Evolutionary conservation across 2,888 invertebrate species (phyloP).

Genomic region (Amiota mariae): DNA sequence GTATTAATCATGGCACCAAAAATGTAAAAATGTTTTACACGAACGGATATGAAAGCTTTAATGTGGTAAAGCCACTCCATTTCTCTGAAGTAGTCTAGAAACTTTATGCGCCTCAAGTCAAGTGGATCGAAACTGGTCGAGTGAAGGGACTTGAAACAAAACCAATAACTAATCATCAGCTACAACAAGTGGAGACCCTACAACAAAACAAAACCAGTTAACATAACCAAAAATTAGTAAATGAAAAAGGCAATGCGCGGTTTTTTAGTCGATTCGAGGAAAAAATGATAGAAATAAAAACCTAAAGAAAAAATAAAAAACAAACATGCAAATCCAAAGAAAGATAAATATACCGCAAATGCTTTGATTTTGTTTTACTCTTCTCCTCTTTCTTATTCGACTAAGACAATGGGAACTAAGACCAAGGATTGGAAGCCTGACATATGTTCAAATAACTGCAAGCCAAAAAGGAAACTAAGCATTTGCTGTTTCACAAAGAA

Average conservation of each 20-base stretch:
- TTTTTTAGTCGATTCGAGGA: background rate
- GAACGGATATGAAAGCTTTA: slow-evolving; percentile 35
- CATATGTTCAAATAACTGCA: slow-evolving; percentile 27
- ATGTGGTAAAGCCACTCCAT: background rate
- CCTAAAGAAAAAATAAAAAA: slow-evolving; percentile 30
- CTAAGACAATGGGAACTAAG: slow-evolving; percentile 40
- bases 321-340: slow-evolving; percentile 31
- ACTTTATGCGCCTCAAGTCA: slow-evolving; percentile 4
- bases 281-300: background rate
- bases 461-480: background rate
- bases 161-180: slow-evolving; percentile 59
- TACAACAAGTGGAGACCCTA: background rate
- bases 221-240: slow-evolving; percentile 58
- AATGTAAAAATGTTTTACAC: slow-evolving; percentile 12
- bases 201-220: background rate
- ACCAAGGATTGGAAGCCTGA: slow-evolving; percentile 38
- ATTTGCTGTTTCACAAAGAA: background rate
- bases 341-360: slow-evolving; percentile 27
- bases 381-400: slow-evolving; percentile 17
- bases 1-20: slow-evolving; percentile 60
- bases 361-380: background rate
- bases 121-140: background rate
- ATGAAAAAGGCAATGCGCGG: slow-evolving; percentile 49
- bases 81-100: slow-evolving; percentile 24
- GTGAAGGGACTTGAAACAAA: slow-evolving; percentile 35